Base-by-base conservation (phyloP, 1,140 invertebrate genomes). In the Melitaea cinxia region DNA sequence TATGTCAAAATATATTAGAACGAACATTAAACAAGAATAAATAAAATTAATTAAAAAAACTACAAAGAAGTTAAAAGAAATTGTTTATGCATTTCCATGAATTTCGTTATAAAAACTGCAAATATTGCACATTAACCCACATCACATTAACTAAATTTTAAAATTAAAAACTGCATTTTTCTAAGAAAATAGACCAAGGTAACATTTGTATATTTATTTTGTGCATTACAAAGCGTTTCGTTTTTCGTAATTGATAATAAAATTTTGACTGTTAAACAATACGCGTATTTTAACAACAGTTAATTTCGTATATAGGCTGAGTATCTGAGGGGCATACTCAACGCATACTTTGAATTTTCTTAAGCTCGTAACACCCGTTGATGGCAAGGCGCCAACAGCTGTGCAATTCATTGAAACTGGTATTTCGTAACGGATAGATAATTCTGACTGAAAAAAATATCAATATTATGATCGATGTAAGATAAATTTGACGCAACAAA, bases 341-440 rank as follows among this genome's bases (percentile, higher is more conserved):
- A 50, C 15, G 60, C 58, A 77, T 75, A 61, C 50, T 68, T 57
- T 26, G 63, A 67, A 73, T 75, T 68, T 68, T 66, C 67, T 67
- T 59, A 55, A 62, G 59, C 65, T 73, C 76, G 60, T 77, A 81
- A 78, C 81, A 63, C 53, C 24, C 65, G 73, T 53, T 56, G 68
- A 72, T 82, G 78, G 80, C 73, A 23, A 21, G 21, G 21, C 68
- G 82, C 82, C 80, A 64, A 73, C 73, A 65, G 68, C 58, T 68
- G 63, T 63, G 19, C 57, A 17, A 49, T 58, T 50, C 54, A 68
- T 47, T 62, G 52, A 58, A 65, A 45, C 15, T 30, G 45, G 21
- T 26, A 45, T 53, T 50, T 68, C 52, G 60, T 68, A 42, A 68
- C 53, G 53, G 49, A 12, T 21, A 49, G 53, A 63, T 74, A 64